Base-by-base conservation (phyloP, 2,113 vertebrate genomes). In the Sylvia atricapilla region DNA sequence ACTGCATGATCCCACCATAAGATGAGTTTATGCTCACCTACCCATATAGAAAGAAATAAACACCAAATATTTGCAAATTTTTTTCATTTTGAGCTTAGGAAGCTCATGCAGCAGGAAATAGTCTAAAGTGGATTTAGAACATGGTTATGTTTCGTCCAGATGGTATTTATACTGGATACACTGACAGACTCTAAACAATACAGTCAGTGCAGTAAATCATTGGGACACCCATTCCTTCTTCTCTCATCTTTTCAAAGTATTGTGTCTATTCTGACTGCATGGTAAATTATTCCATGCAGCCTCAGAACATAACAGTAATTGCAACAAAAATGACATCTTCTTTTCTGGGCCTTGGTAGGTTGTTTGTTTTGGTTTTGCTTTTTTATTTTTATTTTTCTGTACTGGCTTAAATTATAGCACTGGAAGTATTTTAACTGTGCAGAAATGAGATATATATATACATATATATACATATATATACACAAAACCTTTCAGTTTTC, bases 361-460 rank as follows among this genome's bases (percentile, higher is more conserved):
- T 31, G 74, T 41, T 41, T 41, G 41, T 41, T 41, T 41, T 41
- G 41, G 13, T 41, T 6, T 41, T 41, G n/a, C 27, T 33, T 82
- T 84, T 18, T 46, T 46, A 22, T 35, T 94, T 55, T 75, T 52
- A 88, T 76, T 86, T 49, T 84, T 94, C 64, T 91, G 16, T 50
- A 77, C 55, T 80, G 62, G 24, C 84, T 96, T 84, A 95, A 88
- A 90, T 86, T 75, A 8, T 52, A 92, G 73, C 10, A 77, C 25
- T 69, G 15, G 31, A 95, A 94, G 63, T 91, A 96, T 86, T 93
- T 95, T 82, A 94, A 84, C 27, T 88, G 25, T 39, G 90, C 41
- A 91, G 22, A 62, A 95, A 87, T 43, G 0, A 75, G 33, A 88
- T 16, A 87, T 44, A 44, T 44, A 43, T 11, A 94, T 8, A 84